A percentile compares a stretch with the other conserved stretches of the same genome.
These are phyloP conservation scores for Diadema setosum DNA, from an alignment of 35 echinoderm and acorn worm species.

Conservation along the genomic window DNA sequence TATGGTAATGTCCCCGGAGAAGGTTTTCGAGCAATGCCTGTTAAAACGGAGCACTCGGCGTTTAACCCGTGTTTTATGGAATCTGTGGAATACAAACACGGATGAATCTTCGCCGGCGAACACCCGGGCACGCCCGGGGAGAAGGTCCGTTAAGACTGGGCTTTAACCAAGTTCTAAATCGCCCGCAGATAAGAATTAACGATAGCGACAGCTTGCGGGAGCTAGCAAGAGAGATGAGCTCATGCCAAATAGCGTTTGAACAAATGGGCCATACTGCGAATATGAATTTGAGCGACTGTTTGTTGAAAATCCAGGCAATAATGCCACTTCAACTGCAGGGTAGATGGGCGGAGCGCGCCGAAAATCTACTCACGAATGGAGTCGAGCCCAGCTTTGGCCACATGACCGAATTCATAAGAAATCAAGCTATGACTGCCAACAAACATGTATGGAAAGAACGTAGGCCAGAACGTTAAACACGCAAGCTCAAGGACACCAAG, in stretches of 20 bases:
- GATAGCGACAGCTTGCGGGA: not conserved
- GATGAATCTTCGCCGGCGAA: too few relatives aligned
- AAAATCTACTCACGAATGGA: not conserved
- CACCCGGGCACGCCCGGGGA: too few relatives aligned
- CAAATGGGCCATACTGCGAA: constrained; percentile 34
- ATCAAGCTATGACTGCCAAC: constrained; percentile 15
- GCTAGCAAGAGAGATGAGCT: not conserved
- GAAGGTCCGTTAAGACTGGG: too few relatives aligned
- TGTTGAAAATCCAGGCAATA: constrained; percentile 6
- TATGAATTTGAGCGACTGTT: constrained; percentile 17
- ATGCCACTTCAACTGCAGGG: not conserved
- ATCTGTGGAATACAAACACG: too few relatives aligned
- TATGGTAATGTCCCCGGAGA: too few relatives aligned
- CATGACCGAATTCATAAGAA: constrained; percentile 39
- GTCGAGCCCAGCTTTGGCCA: constrained; percentile 17
- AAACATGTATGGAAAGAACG: constrained; percentile 27
- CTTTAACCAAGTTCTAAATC: not conserved
- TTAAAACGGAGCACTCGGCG: too few relatives aligned
- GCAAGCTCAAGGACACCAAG: not conserved
- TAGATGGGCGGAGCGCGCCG: not conserved
- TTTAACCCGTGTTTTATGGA: too few relatives aligned
- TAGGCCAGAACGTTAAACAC: not conserved
- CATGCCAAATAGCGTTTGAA: not conserved
- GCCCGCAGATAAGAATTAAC: not conserved
- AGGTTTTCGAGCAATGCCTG: too few relatives aligned